Conservation (phyloP, 2,113 vertebrate genomes). For the Ameiurus melas region DNA sequence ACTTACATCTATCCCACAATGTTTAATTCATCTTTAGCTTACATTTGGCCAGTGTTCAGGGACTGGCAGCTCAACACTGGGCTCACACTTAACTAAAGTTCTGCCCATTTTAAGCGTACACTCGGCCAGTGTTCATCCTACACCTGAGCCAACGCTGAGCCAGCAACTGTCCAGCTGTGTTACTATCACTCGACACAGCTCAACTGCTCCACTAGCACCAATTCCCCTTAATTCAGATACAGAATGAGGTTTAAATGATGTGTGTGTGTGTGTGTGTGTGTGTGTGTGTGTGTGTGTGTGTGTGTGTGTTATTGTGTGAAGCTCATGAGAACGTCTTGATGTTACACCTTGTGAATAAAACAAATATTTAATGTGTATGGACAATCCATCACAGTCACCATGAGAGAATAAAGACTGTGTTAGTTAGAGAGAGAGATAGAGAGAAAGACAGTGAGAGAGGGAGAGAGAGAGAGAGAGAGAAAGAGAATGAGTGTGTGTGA, state of each 20-base stretch:
- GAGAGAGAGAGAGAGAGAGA: background rate
- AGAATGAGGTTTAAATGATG: background rate
- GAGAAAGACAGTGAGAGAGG: background rate
- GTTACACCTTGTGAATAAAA: background rate
- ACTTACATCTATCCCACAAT: background rate
- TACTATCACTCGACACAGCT: background rate
- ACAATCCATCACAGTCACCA: background rate
- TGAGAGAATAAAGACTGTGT: background rate
- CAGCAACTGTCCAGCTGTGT: background rate
- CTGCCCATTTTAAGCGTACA: background rate
- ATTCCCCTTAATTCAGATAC: background rate
- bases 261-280: slow-evolving; percentile 18
- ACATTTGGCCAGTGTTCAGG: background rate
- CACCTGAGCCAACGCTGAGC: background rate
- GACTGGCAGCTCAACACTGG: background rate
- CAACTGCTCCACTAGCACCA: background rate
- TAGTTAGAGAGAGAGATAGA: background rate
- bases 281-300: slow-evolving; percentile 14
- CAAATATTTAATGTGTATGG: background rate
- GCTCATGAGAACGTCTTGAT: background rate
- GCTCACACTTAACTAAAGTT: background rate
- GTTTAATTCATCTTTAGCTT: background rate
- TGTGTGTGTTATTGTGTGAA: background rate
- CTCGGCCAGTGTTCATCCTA: background rate
- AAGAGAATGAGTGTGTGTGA: no score